A percentile compares a stretch with the other conserved stretches of the same genome.
phyloP scores from a whole-genome alignment of 2,888 invertebrate species.

The Siphlonurus alternatus region DNA sequence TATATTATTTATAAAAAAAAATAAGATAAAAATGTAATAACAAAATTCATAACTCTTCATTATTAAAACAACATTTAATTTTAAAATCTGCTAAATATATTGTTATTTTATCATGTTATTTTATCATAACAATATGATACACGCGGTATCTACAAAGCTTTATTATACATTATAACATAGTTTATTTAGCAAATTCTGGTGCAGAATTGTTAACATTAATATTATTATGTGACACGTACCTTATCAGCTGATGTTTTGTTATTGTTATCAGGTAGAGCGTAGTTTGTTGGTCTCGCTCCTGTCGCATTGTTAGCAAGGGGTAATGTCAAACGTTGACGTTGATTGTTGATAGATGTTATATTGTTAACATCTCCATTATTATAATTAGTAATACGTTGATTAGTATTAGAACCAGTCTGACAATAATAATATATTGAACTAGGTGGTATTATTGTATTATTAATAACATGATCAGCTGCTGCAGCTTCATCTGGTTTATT shows the following conservation, averaged over 20 bases:
- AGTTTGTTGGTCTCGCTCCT: not conserved
- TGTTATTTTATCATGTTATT: too few relatives aligned
- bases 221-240: not conserved
- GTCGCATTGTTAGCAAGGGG: not conserved
- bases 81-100: too few relatives aligned
- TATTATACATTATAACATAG: too few relatives aligned
- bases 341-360: not conserved
- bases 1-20: too few relatives aligned
- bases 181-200: too few relatives aligned
- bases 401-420: not conserved
- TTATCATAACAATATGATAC: too few relatives aligned
- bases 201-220: too few relatives aligned
- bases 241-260: not conserved
- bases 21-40: too few relatives aligned
- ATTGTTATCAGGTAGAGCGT: not conserved
- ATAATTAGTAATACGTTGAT: not conserved
- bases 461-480: not conserved
- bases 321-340: not conserved
- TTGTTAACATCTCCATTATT: not conserved
- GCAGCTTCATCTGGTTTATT: too few relatives aligned
- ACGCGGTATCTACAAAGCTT: too few relatives aligned
- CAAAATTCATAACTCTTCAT: too few relatives aligned
- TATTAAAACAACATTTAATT: too few relatives aligned
- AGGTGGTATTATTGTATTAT: not conserved
- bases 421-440: not conserved